Conservation (phyloP, 2,888 invertebrate genomes). For the Cotesia congregata region DNA sequence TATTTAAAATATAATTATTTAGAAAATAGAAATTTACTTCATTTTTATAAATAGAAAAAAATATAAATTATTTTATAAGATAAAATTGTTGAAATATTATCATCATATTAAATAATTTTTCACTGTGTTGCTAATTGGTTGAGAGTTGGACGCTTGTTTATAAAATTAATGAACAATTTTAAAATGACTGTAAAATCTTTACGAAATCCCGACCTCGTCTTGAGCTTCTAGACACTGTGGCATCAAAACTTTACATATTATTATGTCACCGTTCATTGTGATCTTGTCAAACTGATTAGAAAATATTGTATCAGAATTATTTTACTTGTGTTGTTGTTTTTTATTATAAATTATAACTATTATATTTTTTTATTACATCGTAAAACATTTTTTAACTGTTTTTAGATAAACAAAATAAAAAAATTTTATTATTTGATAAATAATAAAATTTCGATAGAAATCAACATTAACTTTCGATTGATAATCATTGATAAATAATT, state of each 20-base stretch:
- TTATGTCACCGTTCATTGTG: slow-evolving; percentile 57
- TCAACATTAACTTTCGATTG: too few relatives aligned
- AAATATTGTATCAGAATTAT: slow-evolving; percentile 1
- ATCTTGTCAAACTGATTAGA: neutral
- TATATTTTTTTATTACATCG: too few relatives aligned
- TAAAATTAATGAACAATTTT: slow-evolving; percentile 25
- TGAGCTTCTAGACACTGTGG: slow-evolving; percentile 61
- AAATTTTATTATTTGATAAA: too few relatives aligned
- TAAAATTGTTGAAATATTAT: neutral
- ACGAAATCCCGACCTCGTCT: slow-evolving; percentile 52
- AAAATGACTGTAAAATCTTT: slow-evolving; percentile 38
- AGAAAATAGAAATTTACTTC: neutral
- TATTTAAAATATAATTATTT: neutral
- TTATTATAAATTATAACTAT: too few relatives aligned
- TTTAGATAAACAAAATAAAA: too few relatives aligned
- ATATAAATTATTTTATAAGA: neutral
- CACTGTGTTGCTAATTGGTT: slow-evolving; percentile 17
- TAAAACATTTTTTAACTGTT: too few relatives aligned
- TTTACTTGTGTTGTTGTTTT: neutral
- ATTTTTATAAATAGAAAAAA: neutral
- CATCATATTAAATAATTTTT: neutral
- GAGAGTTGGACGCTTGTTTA: slow-evolving; percentile 22
- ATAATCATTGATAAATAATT: neutral
- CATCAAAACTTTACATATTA: slow-evolving; percentile 64
- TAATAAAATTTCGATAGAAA: too few relatives aligned